Evolutionary conservation across 2,797 vertebrate species (phyloP).

Genomic region (Ctenosaura bakeri): DNA sequence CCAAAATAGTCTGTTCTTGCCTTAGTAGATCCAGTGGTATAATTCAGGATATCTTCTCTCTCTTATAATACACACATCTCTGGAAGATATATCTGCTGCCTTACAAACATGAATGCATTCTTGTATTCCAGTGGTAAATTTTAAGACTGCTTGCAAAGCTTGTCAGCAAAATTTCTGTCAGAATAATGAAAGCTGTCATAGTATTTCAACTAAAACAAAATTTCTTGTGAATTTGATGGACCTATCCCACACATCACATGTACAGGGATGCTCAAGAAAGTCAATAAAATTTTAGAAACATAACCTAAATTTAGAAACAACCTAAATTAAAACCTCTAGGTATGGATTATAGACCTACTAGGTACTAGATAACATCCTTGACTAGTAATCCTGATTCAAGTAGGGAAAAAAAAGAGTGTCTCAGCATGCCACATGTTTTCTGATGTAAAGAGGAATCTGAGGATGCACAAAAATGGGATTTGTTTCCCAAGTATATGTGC

Average conservation of each 20-base stretch:
- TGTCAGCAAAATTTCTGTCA: constrained; percentile 6
- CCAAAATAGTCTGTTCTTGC: constrained; percentile 17
- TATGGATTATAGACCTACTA: background rate
- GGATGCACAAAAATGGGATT: too few relatives aligned
- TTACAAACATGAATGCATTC: background rate
- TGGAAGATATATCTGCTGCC: constrained; percentile 27
- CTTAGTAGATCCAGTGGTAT: constrained; percentile 4
- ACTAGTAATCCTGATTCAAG: background rate
- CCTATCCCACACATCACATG: background rate
- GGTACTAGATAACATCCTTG: background rate
- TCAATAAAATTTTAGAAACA: background rate
- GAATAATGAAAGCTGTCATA: background rate
- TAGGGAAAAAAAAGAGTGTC: background rate
- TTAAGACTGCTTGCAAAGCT: constrained; percentile 7
- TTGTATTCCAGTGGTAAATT: constrained; percentile 1
- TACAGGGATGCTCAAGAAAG: background rate
- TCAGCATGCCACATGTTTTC: too few relatives aligned
- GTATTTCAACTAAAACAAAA: background rate
- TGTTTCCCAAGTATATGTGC: too few relatives aligned
- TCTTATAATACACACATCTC: background rate
- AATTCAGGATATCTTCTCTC: constrained; percentile 20
- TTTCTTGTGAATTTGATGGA: background rate
- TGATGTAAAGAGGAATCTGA: too few relatives aligned
- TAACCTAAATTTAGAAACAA: too few relatives aligned
- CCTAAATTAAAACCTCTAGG: background rate